Conservation (phyloP, 2,113 vertebrate species). For the Passer domesticus region DNA sequence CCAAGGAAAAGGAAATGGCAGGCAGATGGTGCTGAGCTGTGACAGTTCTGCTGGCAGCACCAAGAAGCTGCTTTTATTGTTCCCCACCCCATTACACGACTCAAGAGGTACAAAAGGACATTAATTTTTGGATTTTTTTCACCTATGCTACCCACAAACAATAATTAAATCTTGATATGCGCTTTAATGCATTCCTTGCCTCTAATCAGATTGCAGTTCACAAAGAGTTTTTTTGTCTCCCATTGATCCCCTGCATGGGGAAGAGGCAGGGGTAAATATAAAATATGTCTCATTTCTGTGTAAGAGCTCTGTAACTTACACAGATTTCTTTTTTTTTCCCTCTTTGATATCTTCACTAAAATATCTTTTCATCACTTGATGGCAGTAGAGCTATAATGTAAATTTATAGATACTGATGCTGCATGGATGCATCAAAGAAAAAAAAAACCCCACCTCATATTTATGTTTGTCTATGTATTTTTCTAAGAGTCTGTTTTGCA, state of each 20-base stretch:
- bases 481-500: slow-evolving; percentile 69
- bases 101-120: background rate
- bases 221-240: background rate
- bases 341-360: slow-evolving; percentile 45
- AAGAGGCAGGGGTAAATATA: background rate
- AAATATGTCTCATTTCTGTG: background rate
- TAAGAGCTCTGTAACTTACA: background rate
- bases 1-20: background rate
- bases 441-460: background rate
- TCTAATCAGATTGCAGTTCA: background rate
- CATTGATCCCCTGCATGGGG: background rate
- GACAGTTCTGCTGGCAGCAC: background rate
- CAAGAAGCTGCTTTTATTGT: background rate
- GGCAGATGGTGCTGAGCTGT: rapidly evolving
- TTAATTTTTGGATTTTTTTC: rapidly evolving
- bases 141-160: background rate
- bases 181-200: background rate
- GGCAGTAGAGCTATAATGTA: slow-evolving; percentile 78
- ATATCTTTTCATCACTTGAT: slow-evolving; percentile 75
- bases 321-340: background rate
- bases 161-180: background rate
- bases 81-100: rapidly evolving
- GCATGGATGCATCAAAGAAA: slow-evolving; percentile 53
- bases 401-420: slow-evolving; percentile 67
- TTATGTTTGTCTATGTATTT: slow-evolving; percentile 72